Conservation (phyloP, 2,888 invertebrate genomes). For the Melipona bicolor region DNA sequence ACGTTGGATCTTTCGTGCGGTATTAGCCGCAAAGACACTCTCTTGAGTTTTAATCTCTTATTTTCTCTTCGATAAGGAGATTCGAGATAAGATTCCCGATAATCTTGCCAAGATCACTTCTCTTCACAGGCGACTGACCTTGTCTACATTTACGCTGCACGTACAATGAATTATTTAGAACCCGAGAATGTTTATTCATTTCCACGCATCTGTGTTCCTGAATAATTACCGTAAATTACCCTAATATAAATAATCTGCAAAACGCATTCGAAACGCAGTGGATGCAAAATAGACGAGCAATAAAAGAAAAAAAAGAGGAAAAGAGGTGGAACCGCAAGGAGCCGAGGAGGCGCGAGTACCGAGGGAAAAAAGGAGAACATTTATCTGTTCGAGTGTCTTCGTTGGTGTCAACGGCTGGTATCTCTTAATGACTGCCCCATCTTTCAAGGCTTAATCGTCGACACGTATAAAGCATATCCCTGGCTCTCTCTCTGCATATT, state of each 20-base stretch:
- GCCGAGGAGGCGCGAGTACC: constrained; percentile 19
- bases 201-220: too few relatives aligned
- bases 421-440: constrained; percentile 83
- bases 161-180: too few relatives aligned
- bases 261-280: not conserved
- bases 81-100: too few relatives aligned
- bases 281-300: not conserved
- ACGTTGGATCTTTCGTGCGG: too few relatives aligned
- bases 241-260: not conserved
- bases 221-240: constrained; percentile 11
- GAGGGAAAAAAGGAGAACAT: constrained; percentile 24
- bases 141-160: too few relatives aligned
- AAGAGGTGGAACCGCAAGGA: not conserved
- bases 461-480: constrained; percentile 83
- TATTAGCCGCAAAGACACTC: too few relatives aligned
- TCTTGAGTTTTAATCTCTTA: too few relatives aligned
- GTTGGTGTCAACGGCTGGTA: constrained; percentile 80
- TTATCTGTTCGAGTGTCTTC: constrained; percentile 79
- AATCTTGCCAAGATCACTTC: too few relatives aligned
- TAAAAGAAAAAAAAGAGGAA: not conserved
- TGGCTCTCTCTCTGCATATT: constrained; percentile 79
- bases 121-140: too few relatives aligned
- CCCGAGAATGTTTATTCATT: too few relatives aligned
- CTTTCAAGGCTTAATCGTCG: constrained; percentile 82
- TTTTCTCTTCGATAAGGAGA: too few relatives aligned